phyloP scores from a whole-genome alignment of 2,888 invertebrate genomes.

The Gryllus longicercus region DNA sequence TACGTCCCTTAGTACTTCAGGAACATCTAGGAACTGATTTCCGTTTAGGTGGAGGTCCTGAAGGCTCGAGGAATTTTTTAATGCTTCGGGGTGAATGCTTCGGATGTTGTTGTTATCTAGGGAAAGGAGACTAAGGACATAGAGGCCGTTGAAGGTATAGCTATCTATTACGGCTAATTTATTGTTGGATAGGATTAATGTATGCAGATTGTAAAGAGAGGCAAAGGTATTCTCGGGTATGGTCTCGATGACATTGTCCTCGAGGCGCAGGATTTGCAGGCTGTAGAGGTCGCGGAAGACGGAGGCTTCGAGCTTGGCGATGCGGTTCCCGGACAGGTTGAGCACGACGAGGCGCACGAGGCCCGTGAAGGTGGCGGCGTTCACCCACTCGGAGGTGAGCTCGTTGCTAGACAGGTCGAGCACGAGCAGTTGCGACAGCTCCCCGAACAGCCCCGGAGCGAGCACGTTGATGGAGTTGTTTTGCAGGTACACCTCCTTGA shows the following conservation, averaged over 20 bases:
- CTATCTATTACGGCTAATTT: conserved; percentile 70
- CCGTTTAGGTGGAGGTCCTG: conserved; percentile 80
- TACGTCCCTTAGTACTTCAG: conserved; percentile 67
- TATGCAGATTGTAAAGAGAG: conserved; percentile 73
- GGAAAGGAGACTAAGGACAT: conserved; percentile 70
- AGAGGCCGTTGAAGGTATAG: conserved; percentile 71
- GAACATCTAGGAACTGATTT: conserved; percentile 72
- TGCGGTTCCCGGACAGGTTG: conserved; percentile 72
- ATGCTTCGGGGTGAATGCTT: conserved; percentile 68
- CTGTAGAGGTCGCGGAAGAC: conserved; percentile 75
- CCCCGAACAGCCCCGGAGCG: conserved; percentile 75
- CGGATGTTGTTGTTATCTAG: conserved; percentile 76
- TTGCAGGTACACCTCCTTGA: conserved; percentile 75
- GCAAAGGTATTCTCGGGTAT: conserved; percentile 76
- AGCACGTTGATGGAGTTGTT: conserved; percentile 79
- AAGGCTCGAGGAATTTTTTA: conserved; percentile 73
- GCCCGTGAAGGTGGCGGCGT: conserved; percentile 74
- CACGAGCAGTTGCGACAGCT: conserved; percentile 69
- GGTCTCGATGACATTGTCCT: conserved; percentile 72
- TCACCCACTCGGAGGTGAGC: conserved; percentile 77
- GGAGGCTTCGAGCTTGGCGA: conserved; percentile 69
- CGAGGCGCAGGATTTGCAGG: conserved; percentile 73
- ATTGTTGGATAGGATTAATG: conserved; percentile 77
- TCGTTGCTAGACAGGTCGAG: conserved; percentile 76
- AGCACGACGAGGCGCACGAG: conserved; percentile 71